A percentile compares a stretch with the other conserved stretches of the same genome.
Evolutionary conservation across 2,113 vertebrate genomes (phyloP).

Genomic region (Oceanites oceanicus): DNA sequence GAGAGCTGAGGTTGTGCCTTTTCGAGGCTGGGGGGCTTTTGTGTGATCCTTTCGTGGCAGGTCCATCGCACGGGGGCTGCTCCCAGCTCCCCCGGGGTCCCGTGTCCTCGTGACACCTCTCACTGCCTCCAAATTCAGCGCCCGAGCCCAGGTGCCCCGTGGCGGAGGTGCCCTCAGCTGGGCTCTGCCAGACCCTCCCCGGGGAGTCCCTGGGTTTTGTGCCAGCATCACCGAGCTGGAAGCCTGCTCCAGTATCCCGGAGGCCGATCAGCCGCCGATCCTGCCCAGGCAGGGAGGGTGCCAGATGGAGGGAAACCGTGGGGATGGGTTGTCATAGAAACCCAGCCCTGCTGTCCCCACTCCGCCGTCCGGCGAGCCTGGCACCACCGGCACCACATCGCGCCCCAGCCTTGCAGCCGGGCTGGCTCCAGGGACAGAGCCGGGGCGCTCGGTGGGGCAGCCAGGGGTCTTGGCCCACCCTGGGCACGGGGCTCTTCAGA

Average conservation of each 20-base stretch:
- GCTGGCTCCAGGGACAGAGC: neutral
- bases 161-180: neutral
- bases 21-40: too few relatives aligned
- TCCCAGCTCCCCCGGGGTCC: fast-evolving
- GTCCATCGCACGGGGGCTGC: fast-evolving
- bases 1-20: neutral
- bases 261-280: neutral
- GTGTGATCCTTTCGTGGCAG: neutral
- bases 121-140: fast-evolving
- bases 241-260: neutral
- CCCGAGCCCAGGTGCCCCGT: neutral
- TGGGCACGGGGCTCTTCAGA: neutral
- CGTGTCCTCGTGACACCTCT: neutral
- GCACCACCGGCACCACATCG: neutral
- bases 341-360: neutral
- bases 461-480: fast-evolving
- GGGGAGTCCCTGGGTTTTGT: neutral
- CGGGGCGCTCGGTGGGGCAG: fast-evolving
- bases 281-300: constrained; percentile 23
- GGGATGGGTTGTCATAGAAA: constrained; percentile 57
- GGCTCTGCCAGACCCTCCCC: fast-evolving
- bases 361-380: constrained; percentile 20
- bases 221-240: fast-evolving
- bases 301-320: constrained; percentile 48
- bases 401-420: neutral